These are phyloP conservation scores for Poeciliopsis turneri DNA, from an alignment of 2,797 vertebrate genomes.

Conservation along the genomic window DNA sequence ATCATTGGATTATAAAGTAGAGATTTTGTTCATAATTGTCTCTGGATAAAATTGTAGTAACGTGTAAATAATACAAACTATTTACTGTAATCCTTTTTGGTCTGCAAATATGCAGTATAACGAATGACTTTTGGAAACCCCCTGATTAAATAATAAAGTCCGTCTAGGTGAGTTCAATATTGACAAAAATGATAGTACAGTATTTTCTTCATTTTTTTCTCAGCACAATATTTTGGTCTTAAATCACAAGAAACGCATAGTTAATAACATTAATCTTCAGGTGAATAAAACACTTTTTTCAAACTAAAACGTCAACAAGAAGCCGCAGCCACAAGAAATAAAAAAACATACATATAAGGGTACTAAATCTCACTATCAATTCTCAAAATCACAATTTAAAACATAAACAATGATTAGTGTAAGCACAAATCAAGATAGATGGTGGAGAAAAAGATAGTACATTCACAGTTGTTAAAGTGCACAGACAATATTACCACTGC, in stretches of 20 bases:
- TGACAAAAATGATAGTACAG: not conserved
- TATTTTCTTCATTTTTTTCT: not conserved
- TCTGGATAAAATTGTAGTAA: not conserved
- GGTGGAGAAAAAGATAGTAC: too few species aligned
- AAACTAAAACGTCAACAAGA: not conserved
- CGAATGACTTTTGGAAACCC: not conserved
- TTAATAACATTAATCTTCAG: not conserved
- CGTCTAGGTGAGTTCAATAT: not conserved
- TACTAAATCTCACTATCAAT: not conserved
- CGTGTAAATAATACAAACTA: not conserved
- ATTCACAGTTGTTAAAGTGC: not conserved
- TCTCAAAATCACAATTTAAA: not conserved
- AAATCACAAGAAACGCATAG: not conserved
- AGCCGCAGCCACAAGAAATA: not conserved
- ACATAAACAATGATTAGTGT: too few species aligned
- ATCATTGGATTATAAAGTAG: not conserved
- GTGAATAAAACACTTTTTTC: not conserved
- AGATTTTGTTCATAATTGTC: not conserved
- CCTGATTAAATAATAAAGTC: not conserved
- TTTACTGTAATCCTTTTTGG: not conserved
- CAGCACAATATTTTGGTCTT: not conserved
- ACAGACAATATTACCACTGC: not conserved
- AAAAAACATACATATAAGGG: too few species aligned
- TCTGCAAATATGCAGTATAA: not conserved
- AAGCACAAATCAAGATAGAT: too few species aligned